Evolutionary conservation across 2,113 vertebrate genomes (phyloP).

Genomic region (Sisor rabdophorus): DNA sequence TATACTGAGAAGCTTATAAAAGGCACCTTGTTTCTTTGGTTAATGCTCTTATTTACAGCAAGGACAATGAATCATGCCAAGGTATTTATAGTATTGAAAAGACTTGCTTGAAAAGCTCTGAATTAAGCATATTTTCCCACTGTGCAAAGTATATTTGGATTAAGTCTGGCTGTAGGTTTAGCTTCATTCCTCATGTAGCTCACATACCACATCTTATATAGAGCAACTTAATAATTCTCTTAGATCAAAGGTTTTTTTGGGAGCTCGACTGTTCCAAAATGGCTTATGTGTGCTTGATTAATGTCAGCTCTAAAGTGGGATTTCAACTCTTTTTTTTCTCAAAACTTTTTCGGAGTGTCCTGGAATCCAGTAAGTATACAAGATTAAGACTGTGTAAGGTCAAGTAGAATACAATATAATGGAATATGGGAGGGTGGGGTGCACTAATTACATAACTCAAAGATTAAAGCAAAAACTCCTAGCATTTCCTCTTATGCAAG

Average conservation of each 20-base stretch:
- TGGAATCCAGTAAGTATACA: slow-evolving; percentile 34
- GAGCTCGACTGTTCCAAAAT: slow-evolving; percentile 29
- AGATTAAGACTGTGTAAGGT: slow-evolving; percentile 37
- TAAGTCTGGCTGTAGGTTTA: slow-evolving; percentile 41
- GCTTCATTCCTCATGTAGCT: slow-evolving; percentile 42
- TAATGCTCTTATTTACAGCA: slow-evolving; percentile 47
- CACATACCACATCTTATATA: slow-evolving; percentile 28
- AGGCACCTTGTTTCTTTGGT: slow-evolving; percentile 39
- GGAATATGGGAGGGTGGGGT: slow-evolving; percentile 34
- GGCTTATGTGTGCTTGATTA: slow-evolving; percentile 35
- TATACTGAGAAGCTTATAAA: slow-evolving; percentile 22
- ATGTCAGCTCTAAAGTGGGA: slow-evolving; percentile 21
- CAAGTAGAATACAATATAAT: slow-evolving; percentile 28
- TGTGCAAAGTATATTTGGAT: slow-evolving; percentile 47
- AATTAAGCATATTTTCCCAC: slow-evolving; percentile 41
- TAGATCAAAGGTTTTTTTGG: neutral
- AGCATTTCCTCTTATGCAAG: slow-evolving; percentile 40
- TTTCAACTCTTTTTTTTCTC: slow-evolving; percentile 1
- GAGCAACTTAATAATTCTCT: slow-evolving; percentile 22
- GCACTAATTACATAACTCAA: slow-evolving; percentile 43
- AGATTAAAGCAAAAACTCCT: slow-evolving; percentile 31
- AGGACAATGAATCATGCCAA: slow-evolving; percentile 37
- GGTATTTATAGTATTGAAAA: slow-evolving; percentile 45
- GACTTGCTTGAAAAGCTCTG: slow-evolving; percentile 40
- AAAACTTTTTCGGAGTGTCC: slow-evolving; percentile 25